A percentile compares a stretch with the other conserved stretches of the same genome.
Evolutionary conservation across 2,888 invertebrate species (phyloP).

Genomic region (Quadriops clusia): DNA sequence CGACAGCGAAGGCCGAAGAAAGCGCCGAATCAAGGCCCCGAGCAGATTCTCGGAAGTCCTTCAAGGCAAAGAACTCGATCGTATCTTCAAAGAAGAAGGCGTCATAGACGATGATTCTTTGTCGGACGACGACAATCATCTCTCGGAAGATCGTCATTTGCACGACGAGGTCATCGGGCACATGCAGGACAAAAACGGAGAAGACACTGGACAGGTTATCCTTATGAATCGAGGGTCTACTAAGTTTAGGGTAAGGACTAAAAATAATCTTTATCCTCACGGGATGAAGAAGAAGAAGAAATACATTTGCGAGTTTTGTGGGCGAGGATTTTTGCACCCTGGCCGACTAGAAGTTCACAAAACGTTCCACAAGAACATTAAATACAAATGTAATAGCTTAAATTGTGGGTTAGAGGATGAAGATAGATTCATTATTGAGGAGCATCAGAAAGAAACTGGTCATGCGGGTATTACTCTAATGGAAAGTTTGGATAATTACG

Average conservation of each 20-base stretch:
- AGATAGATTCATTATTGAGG: constrained; percentile 39
- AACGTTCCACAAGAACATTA: constrained; percentile 48
- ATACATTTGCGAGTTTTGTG: constrained; percentile 42
- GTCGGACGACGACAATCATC: constrained; percentile 33
- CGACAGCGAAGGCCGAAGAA: constrained; percentile 43
- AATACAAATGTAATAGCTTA: constrained; percentile 42
- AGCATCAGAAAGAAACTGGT: constrained; percentile 44
- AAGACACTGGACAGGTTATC: constrained; percentile 49
- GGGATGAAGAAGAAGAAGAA: constrained; percentile 20
- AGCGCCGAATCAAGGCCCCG: constrained; percentile 54
- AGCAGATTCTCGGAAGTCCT: constrained; percentile 47
- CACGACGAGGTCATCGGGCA: constrained; percentile 51
- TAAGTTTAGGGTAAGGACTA: constrained; percentile 15
- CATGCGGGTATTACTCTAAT: constrained; percentile 43
- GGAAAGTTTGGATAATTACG: constrained; percentile 31
- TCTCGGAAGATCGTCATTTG: constrained; percentile 18
- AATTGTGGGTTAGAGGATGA: constrained; percentile 28
- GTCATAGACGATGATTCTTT: constrained; percentile 51
- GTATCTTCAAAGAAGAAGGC: constrained; percentile 60
- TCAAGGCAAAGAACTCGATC: constrained; percentile 64
- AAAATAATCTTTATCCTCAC: constrained; percentile 5
- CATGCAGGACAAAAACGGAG: constrained; percentile 47
- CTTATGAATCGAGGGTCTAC: constrained; percentile 40
- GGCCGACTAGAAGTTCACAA: constrained; percentile 43
- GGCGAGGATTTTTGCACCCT: constrained; percentile 40